phyloP scores from a whole-genome alignment of 2,888 invertebrate species.

The Mesorhabditis sp. region DNA sequence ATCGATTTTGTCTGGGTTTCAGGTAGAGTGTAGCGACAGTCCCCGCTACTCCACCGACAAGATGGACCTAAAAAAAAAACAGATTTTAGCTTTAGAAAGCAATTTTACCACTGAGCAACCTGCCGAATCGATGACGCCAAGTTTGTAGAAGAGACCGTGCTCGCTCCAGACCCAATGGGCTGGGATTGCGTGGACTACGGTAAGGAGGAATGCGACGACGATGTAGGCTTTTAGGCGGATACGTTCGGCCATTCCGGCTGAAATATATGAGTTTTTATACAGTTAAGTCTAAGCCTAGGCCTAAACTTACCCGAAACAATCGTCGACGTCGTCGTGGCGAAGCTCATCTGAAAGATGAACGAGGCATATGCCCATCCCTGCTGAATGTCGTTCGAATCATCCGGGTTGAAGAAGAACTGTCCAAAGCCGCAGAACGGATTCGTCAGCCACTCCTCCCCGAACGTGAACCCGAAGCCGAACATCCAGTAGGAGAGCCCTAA shows the following conservation, averaged over 20 bases:
- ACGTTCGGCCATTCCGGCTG: conserved; percentile 50
- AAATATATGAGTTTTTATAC: conserved; percentile 10
- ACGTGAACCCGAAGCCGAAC: conserved; percentile 86
- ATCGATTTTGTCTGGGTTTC: conserved; percentile 32
- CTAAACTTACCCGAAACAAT: conserved; percentile 40
- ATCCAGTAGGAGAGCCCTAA: conserved; percentile 81
- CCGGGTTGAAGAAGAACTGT: conserved; percentile 44
- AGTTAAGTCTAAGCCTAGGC: too few relatives aligned
- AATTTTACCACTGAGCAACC: conserved; percentile 35
- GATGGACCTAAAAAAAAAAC: conserved; percentile 29
- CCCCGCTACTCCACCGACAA: conserved; percentile 46
- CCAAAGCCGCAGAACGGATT: conserved; percentile 43
- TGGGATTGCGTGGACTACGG: conserved; percentile 36
- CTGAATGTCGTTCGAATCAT: conserved; percentile 13
- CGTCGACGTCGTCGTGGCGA: conserved; percentile 47
- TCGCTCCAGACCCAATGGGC: conserved; percentile 49
- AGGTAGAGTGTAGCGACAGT: conserved; percentile 43
- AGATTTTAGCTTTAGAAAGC: background rate
- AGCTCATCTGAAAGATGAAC: conserved; percentile 49
- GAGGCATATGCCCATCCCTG: conserved; percentile 40
- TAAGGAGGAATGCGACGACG: conserved; percentile 23
- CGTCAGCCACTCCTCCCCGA: conserved; percentile 64
- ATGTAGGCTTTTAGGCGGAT: conserved; percentile 47
- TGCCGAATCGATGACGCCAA: conserved; percentile 43
- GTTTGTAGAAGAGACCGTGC: conserved; percentile 29